Evolutionary conservation across 2,888 invertebrate species (phyloP), one percentile per base, ranked within the genome.

Genomic region (Heteropelma amictum): DNA sequence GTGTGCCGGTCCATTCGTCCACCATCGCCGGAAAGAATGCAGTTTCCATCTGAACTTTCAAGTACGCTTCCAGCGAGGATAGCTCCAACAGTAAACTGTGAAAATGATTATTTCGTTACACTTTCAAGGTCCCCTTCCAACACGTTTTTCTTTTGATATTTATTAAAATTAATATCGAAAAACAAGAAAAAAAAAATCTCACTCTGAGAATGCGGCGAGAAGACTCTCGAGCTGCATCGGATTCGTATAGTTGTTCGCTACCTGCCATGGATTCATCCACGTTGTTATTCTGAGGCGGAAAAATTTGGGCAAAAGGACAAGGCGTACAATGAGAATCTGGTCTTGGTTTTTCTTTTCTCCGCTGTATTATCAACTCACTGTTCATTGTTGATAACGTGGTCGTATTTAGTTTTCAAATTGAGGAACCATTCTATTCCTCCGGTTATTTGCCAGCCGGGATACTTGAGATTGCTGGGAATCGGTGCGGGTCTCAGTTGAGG

Each of bases 181-280:
- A n/a, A n/a, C n/a, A n/a, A n/a, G n/a, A n/a, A n/a, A n/a, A n/a
- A n/a, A n/a, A n/a, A n/a, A n/a, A n/a, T n/a, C 92, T 91, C 85
- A 94, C 94, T 91, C 90, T 49, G 90, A 90, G 4, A 93, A 90
- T 1, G 90, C 89, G n/a, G 90, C 90, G 6, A 91, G 85, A 8
- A 94, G 90, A 35, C 91, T 91, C 72, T 93, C 92, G 3, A 93
- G 89, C 80, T 93, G 92, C 92, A 92, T 92, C 3, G 93, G 93
- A 81, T 92, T 93, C 0, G 93, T 93, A 81, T 92, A 93, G 76
- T 91, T 91, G 72, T 92, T 92, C 40, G 91, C 89, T n/a, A 94
- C 87, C 86, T 94, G 94, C 94, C 94, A 94, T 0, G 92, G 91
- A 84, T 94, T 94, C 87, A 94, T 88, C 94, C 94, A 94, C 0